These are phyloP conservation scores for Paraescarpia echinospica DNA, from an alignment of 1,140 invertebrate genomes.

Conservation along the genomic window DNA sequence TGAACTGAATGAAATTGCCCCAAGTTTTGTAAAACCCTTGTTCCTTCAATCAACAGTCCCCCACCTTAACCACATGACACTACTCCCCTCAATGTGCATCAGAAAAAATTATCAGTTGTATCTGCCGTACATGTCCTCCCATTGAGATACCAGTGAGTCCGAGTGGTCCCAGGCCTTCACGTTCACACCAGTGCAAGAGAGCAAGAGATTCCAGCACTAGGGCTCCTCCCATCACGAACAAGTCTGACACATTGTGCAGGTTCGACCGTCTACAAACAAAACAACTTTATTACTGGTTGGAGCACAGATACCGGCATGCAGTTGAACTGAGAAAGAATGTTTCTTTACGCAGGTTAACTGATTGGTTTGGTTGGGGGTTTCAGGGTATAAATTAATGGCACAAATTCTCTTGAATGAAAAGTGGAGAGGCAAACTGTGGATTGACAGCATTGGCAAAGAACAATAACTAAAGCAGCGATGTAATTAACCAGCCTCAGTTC, in stretches of 20 bases:
- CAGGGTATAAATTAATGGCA: not conserved
- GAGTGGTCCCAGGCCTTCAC: conserved; percentile 80
- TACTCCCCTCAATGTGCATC: no score
- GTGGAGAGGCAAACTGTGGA: no score
- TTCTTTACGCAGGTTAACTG: no score
- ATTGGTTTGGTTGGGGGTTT: not conserved
- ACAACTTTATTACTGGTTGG: not conserved
- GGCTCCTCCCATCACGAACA: conserved; percentile 99
- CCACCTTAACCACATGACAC: no score
- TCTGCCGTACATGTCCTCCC: conserved; percentile 87
- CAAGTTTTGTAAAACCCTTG: no score
- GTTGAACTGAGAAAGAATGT: no score
- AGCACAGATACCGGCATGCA: not conserved
- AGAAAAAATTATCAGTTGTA: not conserved
- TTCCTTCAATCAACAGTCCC: no score
- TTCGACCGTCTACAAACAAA: conserved; percentile 75
- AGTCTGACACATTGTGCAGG: conserved; percentile 93
- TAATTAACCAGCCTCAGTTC: not conserved
- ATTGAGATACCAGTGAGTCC: conserved; percentile 97
- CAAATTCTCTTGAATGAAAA: not conserved
- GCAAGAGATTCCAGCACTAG: conserved; percentile 91
- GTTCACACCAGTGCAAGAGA: conserved; percentile 90
- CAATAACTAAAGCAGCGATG: not conserved
- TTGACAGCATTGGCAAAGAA: no score
- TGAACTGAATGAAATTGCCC: no score